These are phyloP conservation scores for Microcebus tavaratra DNA, from an alignment of 2,113 vertebrate species.

Conservation along the genomic window DNA sequence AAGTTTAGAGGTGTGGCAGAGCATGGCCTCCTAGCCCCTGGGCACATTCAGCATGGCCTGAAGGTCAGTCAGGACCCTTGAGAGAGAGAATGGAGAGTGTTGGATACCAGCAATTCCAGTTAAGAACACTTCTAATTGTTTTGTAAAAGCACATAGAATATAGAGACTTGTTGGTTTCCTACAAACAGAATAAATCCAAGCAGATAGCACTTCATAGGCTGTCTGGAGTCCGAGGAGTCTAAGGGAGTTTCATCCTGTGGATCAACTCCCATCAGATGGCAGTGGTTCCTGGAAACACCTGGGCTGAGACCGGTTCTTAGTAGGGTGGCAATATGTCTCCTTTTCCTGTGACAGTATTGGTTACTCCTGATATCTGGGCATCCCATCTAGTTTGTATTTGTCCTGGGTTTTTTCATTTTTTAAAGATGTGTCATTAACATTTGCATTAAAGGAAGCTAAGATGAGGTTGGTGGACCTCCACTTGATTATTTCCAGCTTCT, in stretches of 20 bases:
- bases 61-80: background rate
- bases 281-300: background rate
- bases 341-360: background rate
- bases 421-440: background rate
- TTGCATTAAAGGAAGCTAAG: background rate
- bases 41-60: background rate
- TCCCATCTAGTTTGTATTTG: background rate
- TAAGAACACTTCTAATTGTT: background rate
- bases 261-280: too few relatives aligned
- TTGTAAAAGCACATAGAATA: background rate
- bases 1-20: background rate
- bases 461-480: background rate
- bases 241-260: background rate
- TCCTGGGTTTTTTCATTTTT: background rate
- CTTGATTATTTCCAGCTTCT: background rate
- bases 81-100: background rate
- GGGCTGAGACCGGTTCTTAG: background rate
- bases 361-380: background rate
- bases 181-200: background rate
- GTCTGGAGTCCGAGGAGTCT: too few relatives aligned
- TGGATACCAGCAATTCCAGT: background rate
- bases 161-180: background rate
- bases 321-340: background rate
- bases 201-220: background rate
- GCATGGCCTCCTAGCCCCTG: rapidly evolving